Base-by-base conservation (phyloP, 2,888 invertebrate species). In the Xestobium rufovillosum region DNA sequence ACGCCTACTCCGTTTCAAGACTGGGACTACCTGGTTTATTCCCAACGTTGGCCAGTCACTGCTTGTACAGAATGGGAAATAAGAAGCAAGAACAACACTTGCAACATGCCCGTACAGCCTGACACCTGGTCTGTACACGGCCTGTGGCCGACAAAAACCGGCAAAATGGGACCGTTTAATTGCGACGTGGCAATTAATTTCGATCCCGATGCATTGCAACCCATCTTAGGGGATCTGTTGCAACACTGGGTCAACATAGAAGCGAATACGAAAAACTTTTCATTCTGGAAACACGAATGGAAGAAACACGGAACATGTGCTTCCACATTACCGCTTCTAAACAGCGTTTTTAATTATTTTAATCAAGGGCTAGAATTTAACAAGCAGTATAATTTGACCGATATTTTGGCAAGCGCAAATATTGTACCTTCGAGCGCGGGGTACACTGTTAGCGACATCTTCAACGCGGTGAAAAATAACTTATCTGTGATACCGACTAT, bases 281-380 rank as follows among this genome's bases (percentile, higher is more conserved):
- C 74, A 6, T 68, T 87, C 13, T 87, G 86, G 86, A 68, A 75
- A 39, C 86, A 88, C 53, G 88, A 88, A 60, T 88, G 87, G 87
- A 59, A 67, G 1, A 88, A 88, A 53, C 88, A 88, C 57, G 88
- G 88, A 2, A 85, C 86, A 0, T 88, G 88, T 56, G 82, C 86
- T 2, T 69, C 74, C 1, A 47, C 61, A 3, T 44, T 83, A 2
- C 66, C 73, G 1, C 49, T 61, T 3, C 56, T 86, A 0, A 67
- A 74, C 46, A 71, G 70, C 11, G 80, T 85, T 52, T 50, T 69
- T 0, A 80, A 80, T 52, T 87, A 83, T 58, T 87, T 87, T 53
- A 57, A 63, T 0, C 68, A 73, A 44, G 84, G 81, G 0, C 54
- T 86, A 2, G 54, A 66, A 1, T 76, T 79, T 71, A 67, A 76